Evolutionary conservation across 2,113 vertebrate species (phyloP).

Genomic region (Pavo muticus): DNA sequence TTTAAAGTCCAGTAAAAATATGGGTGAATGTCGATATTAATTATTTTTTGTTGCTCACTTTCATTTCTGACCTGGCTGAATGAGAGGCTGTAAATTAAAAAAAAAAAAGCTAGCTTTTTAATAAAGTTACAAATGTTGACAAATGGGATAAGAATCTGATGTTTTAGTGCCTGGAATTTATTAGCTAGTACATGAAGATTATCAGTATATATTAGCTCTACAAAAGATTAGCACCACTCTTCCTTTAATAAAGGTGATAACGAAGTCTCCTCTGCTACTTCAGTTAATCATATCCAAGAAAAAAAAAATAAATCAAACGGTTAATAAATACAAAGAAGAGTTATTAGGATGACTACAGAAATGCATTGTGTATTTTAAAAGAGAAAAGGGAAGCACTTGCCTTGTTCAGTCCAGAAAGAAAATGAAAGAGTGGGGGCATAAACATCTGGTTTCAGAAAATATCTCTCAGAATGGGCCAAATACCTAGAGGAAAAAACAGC

Average conservation of each 20-base stretch:
- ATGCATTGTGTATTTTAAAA: neutral
- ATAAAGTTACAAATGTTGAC: neutral
- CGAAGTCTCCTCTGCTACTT: neutral
- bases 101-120: neutral
- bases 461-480: neutral
- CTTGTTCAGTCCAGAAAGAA: neutral
- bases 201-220: neutral
- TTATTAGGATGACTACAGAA: neutral
- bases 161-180: neutral
- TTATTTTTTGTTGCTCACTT: neutral
- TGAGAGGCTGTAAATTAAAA: neutral
- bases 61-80: neutral
- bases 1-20: neutral
- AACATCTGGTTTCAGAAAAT: neutral
- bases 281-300: neutral
- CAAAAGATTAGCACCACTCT: neutral
- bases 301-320: neutral
- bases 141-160: fast-evolving
- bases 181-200: neutral
- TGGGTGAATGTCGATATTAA: neutral
- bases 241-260: neutral
- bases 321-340: neutral
- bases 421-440: neutral
- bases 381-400: neutral
- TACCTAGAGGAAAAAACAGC: neutral